phyloP scores from a whole-genome alignment of 1,140 invertebrate species.

The Apocrypta bakeri region DNA sequence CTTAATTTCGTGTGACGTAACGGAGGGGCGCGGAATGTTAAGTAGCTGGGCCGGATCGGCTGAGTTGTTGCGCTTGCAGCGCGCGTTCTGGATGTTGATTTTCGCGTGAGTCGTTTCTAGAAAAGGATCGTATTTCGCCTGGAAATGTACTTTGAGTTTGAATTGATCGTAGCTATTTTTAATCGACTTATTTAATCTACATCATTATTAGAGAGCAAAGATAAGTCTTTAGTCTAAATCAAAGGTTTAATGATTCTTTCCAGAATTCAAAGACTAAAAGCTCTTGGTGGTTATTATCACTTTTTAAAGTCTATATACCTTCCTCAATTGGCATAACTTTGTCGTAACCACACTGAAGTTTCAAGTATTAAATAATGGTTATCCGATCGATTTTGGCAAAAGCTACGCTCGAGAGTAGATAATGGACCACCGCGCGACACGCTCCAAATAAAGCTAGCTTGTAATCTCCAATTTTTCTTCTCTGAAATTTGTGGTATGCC shows the following conservation, averaged over 20 bases:
- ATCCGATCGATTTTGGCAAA: background rate
- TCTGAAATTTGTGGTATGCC: too few relatives aligned
- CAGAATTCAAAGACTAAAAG: background rate
- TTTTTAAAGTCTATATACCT: background rate
- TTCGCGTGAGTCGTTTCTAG: too few relatives aligned
- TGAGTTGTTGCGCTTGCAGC: background rate
- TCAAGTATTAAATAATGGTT: slow-evolving; percentile 2
- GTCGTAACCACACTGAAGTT: background rate
- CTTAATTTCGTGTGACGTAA: slow-evolving; percentile 28
- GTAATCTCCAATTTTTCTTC: background rate
- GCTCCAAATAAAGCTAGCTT: background rate
- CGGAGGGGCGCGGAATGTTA: slow-evolving; percentile 22
- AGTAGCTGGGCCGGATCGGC: slow-evolving; percentile 1
- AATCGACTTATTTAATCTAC: too few relatives aligned
- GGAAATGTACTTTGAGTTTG: too few relatives aligned
- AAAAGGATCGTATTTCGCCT: too few relatives aligned
- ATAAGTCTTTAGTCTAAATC: background rate
- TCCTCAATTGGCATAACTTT: background rate
- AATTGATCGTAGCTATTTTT: too few relatives aligned
- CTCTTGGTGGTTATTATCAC: background rate
- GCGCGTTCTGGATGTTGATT: too few relatives aligned
- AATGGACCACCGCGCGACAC: background rate
- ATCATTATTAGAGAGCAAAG: too few relatives aligned
- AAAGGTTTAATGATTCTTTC: background rate
- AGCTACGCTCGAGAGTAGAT: background rate